Percentiles rank a stretch among this genome's conserved stretches.
Conservation (phyloP, 2,888 invertebrate species). For the Trichogramma dendrolimi region DNA sequence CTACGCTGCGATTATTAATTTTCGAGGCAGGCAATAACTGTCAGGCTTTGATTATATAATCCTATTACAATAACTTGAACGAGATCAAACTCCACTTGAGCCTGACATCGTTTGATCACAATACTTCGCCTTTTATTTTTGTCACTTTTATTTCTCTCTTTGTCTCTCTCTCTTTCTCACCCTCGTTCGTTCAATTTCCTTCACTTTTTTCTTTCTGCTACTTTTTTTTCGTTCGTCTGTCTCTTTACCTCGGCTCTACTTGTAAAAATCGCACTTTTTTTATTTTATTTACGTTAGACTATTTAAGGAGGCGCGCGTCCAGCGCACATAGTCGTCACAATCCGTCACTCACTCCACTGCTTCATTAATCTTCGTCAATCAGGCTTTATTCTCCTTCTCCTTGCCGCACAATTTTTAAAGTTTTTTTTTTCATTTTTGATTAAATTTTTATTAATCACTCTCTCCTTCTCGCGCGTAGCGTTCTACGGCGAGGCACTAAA, state of each 20-base stretch:
- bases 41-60: constrained; percentile 18
- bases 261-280: constrained; percentile 30
- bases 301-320: constrained; percentile 26
- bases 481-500: too few species aligned
- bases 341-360: not conserved
- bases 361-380: not conserved
- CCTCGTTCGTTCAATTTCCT: not conserved
- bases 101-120: constrained; percentile 23
- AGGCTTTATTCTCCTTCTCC: not conserved
- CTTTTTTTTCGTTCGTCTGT: constrained; percentile 10
- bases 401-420: too few species aligned
- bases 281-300: constrained; percentile 13
- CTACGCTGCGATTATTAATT: too few species aligned
- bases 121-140: not conserved
- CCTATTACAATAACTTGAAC: constrained; percentile 17
- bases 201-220: not conserved
- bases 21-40: constrained; percentile 26
- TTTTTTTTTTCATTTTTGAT: too few species aligned
- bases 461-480: too few species aligned
- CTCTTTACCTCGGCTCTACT: constrained; percentile 5
- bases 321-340: constrained; percentile 21
- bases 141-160: constrained; percentile 2
- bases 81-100: constrained; percentile 20
- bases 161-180: constrained; percentile 10
- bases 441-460: too few species aligned